Conservation (phyloP, 2,797 vertebrate species). For the Girardinus metallicus region DNA sequence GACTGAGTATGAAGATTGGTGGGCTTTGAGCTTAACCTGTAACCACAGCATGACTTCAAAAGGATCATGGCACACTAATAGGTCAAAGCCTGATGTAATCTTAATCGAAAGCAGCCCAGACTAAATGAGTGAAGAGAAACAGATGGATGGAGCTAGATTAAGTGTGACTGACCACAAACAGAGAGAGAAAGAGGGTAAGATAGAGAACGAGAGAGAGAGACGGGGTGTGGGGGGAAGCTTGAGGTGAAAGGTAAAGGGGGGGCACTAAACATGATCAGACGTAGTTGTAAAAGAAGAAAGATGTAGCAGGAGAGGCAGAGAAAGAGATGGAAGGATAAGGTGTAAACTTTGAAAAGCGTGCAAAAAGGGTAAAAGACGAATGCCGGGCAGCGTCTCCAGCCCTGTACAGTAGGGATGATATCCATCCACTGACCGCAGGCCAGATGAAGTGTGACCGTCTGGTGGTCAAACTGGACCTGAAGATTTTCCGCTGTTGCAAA, state of each 20-base stretch:
- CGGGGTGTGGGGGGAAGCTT: conserved; percentile 28
- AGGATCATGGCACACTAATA: conserved; percentile 79
- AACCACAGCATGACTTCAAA: conserved; percentile 80
- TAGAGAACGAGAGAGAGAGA: conserved; percentile 31
- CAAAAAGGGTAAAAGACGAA: conserved; percentile 56
- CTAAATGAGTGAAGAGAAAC: conserved; percentile 82
- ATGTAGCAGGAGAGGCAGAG: conserved; percentile 11
- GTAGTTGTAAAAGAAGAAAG: conserved; percentile 38
- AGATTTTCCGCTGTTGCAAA: conserved; percentile 83
- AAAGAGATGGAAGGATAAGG: conserved; percentile 11
- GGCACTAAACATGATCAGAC: conserved; percentile 49
- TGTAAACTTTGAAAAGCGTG: conserved; percentile 37
- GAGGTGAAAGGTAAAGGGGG: conserved; percentile 47
- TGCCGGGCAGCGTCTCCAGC: conserved; percentile 65
- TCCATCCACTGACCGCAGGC: conserved; percentile 75
- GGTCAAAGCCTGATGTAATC: conserved; percentile 84
- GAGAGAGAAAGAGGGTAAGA: conserved; percentile 66
- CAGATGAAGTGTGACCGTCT: conserved; percentile 82
- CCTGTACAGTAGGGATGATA: conserved; percentile 65
- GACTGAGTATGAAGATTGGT: conserved; percentile 68
- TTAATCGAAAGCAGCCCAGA: conserved; percentile 76
- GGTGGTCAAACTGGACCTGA: conserved; percentile 80
- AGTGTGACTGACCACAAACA: conserved; percentile 83
- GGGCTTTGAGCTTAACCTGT: conserved; percentile 78
- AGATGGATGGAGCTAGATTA: conserved; percentile 80